Base-by-base conservation (phyloP, 2,888 invertebrate genomes). In the Microctonus brassicae region DNA sequence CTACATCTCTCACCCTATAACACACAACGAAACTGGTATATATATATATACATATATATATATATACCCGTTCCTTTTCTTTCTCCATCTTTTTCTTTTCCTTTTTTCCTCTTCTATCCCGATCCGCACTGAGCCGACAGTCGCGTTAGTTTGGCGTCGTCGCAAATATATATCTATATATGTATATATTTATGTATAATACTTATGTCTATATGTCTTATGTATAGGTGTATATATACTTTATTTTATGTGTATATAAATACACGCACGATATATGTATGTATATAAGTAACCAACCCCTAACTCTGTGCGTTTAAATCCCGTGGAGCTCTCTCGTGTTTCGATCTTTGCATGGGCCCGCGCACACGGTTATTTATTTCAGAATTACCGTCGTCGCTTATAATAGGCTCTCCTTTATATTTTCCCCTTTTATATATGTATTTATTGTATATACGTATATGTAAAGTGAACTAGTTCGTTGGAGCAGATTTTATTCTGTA, bases 301-400 rank as follows among this genome's bases (percentile, higher is more conserved):
- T 42, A 2, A 6, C 17, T n/a, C n/a, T 17, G 47, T 47, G 6
- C 17, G 47, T 47, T 20, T 67, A 63, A 57, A 36, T 42, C 34
- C 69, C 60, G 24, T 64, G 39, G 52, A 60, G 58, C 60, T 42
- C 53, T 75, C n/a, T n/a, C n/a, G 73, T 65, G 58, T 65, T 58
- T 34, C 66, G 57, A 72, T 72, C 70, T 70, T 65, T 39, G 57
- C 61, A 68, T 61, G 66, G 79, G 81, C 81, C 80, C 77, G 79
- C 71, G 75, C 71, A 42, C 78, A 76, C 83, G 81, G 85, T 87
- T 86, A 87, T 87, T 87, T 86, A 86, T 87, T 87, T 83, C 83
- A 83, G 87, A 87, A 86, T 86, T 86, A 87, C 85, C 83, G 84
- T 82, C 86, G 84, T 82, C 86, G 84, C 86, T 86, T 86, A 86